Conservation (phyloP, 2,113 vertebrate genomes). For the Chauna torquata region DNA sequence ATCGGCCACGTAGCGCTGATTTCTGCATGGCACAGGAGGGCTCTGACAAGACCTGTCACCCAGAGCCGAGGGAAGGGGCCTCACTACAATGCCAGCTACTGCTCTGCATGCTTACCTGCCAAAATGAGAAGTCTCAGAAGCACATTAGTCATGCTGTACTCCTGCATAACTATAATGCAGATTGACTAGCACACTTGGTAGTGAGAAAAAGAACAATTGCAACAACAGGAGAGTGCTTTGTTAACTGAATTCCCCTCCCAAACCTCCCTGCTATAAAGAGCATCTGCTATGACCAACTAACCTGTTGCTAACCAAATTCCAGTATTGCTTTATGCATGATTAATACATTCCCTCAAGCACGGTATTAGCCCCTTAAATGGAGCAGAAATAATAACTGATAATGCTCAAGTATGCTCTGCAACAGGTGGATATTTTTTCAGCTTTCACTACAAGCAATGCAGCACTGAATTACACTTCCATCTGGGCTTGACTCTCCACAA, state of each 20-base stretch:
- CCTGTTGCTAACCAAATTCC: not conserved
- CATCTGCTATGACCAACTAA: slow-evolving; percentile 1
- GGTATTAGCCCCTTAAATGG: not conserved
- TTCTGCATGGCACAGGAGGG: not conserved
- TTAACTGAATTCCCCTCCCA: not conserved
- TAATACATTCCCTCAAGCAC: not conserved
- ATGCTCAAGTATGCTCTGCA: not conserved
- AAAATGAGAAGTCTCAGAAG: not conserved
- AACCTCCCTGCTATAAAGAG: not conserved
- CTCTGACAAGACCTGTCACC: not conserved
- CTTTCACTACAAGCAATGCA: not conserved
- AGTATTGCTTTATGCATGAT: not conserved
- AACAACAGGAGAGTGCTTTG: not conserved
- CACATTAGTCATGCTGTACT: not conserved
- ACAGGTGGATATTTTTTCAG: not conserved
- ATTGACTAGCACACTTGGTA: not conserved
- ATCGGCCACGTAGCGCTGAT: no score
- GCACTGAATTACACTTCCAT: not conserved
- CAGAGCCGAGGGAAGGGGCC: not conserved
- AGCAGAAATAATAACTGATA: not conserved
- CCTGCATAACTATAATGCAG: not conserved
- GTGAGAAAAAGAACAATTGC: not conserved
- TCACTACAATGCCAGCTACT: not conserved
- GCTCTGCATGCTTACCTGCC: not conserved
- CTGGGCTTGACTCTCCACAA: not conserved